Base-by-base conservation (phyloP, 2,888 invertebrate species). In the Bombyx huttoni region DNA sequence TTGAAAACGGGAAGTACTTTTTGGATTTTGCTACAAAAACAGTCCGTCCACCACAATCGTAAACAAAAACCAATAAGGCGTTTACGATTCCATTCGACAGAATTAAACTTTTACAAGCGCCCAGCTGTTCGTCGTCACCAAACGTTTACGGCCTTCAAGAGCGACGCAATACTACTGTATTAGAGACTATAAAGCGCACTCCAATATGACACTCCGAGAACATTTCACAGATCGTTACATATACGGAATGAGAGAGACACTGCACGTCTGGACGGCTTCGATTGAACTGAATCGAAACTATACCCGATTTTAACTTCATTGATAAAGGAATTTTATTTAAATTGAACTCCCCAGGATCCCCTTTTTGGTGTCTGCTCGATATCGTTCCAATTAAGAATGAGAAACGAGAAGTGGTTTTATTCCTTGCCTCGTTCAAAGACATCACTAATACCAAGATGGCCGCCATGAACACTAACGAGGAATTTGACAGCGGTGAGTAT, bases 371-470 rank as follows among this genome's bases (percentile, higher is more conserved):
- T 88, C 91, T 98, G 66, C 91, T 98, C 86, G 98, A 98, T 89
- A 97, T 98, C 81, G 98, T 98, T 58, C 98, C 98, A 74, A 98
- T 98, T 87, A 98, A 98, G 90, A 98, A 98, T 91, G 98, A 98
- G 82, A 98, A 98, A 84, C 92, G 97, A 58, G 97, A 98, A 89
- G 98, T 98, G 73, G 98, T 98, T 35, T 90, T 98, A 68, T 98
- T 97, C 82, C 91, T 98, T 78, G 98, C 97, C 58, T 98, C 98
- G 24, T 97, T 98, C 90, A 98, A 98, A 89, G 98, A 98, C 86
- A 96, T 98, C 83, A 97, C 97, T 55, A 93, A 95, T 81, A 94
- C 95, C 64, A 96, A 96, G 89, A 94, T 94, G 93, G 92, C 93
- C 61, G 94, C 95, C 81, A 93, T 94, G 93, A 92, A 92, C 74